phyloP scores from a whole-genome alignment of 1,140 invertebrate genomes.

The Drosophila tristis region DNA sequence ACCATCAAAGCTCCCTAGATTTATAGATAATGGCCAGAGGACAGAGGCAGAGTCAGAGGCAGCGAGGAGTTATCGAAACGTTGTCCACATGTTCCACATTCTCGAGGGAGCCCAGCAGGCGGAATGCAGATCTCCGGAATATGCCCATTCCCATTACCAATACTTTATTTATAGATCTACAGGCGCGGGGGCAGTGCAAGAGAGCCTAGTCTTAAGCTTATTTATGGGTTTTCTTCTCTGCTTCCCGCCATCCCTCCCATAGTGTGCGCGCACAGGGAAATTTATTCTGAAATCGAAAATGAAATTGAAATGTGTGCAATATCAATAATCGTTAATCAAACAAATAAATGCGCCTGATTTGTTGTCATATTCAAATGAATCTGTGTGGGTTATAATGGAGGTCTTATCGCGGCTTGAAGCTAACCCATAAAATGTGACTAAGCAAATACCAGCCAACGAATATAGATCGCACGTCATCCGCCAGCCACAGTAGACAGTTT shows the following conservation, averaged over 20 bases:
- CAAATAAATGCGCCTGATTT: conserved; percentile 33
- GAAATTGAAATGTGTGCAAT: conserved; percentile 18
- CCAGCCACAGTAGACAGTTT: neutral
- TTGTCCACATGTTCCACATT: conserved; percentile 49
- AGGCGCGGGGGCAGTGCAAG: conserved; percentile 2
- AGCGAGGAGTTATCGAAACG: conserved; percentile 27
- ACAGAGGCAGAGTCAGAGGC: too few species aligned
- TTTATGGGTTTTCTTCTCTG: conserved; percentile 33
- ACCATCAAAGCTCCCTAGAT: conserved; percentile 24
- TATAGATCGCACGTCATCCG: neutral
- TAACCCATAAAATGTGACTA: conserved; percentile 12
- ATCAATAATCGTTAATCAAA: conserved; percentile 37
- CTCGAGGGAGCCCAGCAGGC: conserved; percentile 1
- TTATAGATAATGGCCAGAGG: conserved; percentile 24
- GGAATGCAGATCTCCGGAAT: conserved; percentile 15
- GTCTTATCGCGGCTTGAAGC: conserved; percentile 1
- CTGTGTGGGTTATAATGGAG: conserved; percentile 1
- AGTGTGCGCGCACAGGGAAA: conserved; percentile 20
- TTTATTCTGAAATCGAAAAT: conserved; percentile 13
- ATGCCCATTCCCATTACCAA: conserved; percentile 6
- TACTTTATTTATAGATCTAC: conserved; percentile 37
- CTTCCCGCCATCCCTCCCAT: too few species aligned
- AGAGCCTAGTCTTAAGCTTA: conserved; percentile 33
- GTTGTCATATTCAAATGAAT: conserved; percentile 6
- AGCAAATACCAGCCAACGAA: neutral